Evolutionary conservation across 2,797 vertebrate species (phyloP).

Genomic region (Gymnothorax reevesii): DNA sequence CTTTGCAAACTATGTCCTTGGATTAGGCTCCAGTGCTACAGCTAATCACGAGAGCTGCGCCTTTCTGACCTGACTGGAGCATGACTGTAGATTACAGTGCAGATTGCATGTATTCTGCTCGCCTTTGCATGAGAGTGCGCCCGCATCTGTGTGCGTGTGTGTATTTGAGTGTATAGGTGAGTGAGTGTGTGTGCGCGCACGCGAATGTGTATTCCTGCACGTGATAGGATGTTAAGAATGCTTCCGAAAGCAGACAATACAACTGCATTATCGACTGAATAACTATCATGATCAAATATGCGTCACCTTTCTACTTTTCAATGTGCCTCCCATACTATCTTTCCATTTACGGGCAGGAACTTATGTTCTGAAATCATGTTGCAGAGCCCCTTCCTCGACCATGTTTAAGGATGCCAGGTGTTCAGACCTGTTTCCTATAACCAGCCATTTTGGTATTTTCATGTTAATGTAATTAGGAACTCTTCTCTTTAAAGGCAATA

Average conservation of each 20-base stretch:
- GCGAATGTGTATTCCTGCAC: too few relatives aligned
- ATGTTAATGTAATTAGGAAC: constrained; percentile 31
- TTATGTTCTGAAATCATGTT: constrained; percentile 10
- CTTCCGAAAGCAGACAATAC: neutral
- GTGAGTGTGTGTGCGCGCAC: neutral
- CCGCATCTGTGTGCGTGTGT: neutral
- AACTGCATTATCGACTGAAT: neutral
- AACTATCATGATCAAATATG: neutral
- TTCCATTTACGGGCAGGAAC: neutral
- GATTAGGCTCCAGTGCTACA: neutral
- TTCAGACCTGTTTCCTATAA: neutral
- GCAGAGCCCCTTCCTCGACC: neutral
- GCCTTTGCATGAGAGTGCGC: neutral
- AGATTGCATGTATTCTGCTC: neutral
- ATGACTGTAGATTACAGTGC: neutral
- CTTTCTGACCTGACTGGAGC: neutral
- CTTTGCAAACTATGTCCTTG: neutral
- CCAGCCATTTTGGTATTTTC: neutral
- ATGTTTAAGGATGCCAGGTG: neutral
- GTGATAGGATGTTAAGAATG: neutral
- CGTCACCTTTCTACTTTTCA: neutral
- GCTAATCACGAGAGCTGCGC: neutral
- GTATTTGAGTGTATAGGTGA: neutral
- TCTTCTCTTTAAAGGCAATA: constrained; percentile 25
- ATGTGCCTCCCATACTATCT: neutral